These are phyloP conservation scores for Zoanthus solanderi DNA, from an alignment of 92 coral and sea anemone genomes.

Conservation along the genomic window DNA sequence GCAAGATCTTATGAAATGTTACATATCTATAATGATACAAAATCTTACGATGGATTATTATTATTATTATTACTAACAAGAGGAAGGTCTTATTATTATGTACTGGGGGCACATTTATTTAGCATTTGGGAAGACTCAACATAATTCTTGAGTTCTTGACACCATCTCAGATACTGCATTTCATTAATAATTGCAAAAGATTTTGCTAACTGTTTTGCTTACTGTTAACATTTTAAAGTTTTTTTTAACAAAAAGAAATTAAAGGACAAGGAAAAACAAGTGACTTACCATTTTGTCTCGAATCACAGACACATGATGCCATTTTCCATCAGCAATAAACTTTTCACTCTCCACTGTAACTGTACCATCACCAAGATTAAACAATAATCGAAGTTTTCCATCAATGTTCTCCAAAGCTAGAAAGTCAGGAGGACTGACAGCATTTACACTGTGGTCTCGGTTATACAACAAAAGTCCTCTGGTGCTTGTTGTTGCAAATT, in stretches of 20 bases:
- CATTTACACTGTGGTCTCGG: constrained; percentile 59
- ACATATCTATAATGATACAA: no score
- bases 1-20: no score
- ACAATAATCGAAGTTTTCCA: constrained; percentile 85
- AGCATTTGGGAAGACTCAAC: no score
- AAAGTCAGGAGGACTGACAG: constrained; percentile 72
- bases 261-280: neutral
- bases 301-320: constrained; percentile 88
- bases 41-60: no score
- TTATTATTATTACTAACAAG: no score
- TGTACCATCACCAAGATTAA: constrained; percentile 83
- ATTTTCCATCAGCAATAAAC: constrained; percentile 84
- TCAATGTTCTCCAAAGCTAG: constrained; percentile 82
- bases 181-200: no score
- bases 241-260: neutral
- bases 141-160: no score
- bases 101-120: no score
- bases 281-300: constrained; percentile 81
- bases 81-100: no score
- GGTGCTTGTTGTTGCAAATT: constrained; percentile 77
- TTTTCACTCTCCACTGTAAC: constrained; percentile 64
- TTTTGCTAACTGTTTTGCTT: no score
- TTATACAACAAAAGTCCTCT: constrained; percentile 83
- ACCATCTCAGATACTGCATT: no score
- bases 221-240: neutral